These are phyloP conservation scores for Nannobrachium achirus DNA, from an alignment of 2,113 vertebrate species.

Conservation along the genomic window DNA sequence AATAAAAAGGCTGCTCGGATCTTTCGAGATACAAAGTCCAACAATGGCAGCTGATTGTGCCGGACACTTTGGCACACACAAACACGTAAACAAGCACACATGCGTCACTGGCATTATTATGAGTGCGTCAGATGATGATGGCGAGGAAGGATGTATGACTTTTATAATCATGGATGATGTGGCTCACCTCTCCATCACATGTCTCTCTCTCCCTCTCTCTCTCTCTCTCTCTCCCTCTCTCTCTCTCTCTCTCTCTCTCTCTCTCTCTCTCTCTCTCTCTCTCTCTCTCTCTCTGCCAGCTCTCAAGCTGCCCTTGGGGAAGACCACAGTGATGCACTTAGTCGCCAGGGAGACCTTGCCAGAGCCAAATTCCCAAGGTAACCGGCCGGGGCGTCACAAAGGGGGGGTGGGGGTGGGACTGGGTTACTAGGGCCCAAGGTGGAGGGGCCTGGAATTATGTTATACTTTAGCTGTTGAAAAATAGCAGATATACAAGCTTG, in stretches of 20 bases:
- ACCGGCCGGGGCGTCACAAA: too few species aligned
- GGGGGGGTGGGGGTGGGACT: too few species aligned
- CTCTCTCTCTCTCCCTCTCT: conserved; percentile 37
- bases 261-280: conserved; percentile 27
- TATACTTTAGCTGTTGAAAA: too few species aligned
- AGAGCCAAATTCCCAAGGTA: conserved; percentile 99
- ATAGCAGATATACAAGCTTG: too few species aligned
- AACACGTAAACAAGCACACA: too few species aligned
- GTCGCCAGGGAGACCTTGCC: conserved; percentile 99
- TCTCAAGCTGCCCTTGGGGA: conserved; percentile 97
- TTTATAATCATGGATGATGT: conserved; percentile 15
- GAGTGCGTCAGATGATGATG: conserved; percentile 25
- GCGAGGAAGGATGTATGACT: conserved; percentile 29
- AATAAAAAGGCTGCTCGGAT: too few species aligned
- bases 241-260: conserved; percentile 34
- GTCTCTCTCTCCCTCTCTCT: conserved; percentile 17
- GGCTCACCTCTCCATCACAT: conserved; percentile 24
- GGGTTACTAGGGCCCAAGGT: too few species aligned
- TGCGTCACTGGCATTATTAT: too few species aligned
- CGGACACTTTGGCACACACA: too few species aligned
- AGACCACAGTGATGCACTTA: conserved; percentile 99
- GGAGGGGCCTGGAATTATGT: too few species aligned
- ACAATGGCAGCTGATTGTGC: too few species aligned
- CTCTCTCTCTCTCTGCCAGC: conserved; percentile 76
- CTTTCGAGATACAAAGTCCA: too few species aligned